Base-by-base conservation (phyloP, 2,797 vertebrate genomes). In the Anabas testudineus region DNA sequence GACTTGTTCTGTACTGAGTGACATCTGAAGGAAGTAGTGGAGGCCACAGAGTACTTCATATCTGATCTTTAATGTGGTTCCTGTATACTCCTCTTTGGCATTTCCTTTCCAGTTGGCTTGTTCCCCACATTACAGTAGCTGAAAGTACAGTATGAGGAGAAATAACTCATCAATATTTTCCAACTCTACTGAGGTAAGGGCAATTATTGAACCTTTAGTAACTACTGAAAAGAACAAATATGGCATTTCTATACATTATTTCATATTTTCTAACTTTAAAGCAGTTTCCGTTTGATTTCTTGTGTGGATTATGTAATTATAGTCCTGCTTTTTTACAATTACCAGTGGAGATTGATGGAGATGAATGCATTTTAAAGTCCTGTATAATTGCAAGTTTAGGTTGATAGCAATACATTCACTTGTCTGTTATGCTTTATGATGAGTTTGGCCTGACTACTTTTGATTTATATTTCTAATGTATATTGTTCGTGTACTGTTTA, bases 181-280 rank as follows among this genome's bases (percentile, higher is more conserved):
- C 73, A 71, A 58, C 81, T 73, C 83, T 67, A 57, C 76, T 0
- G 89, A 93, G 92, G 93, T 94, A 92, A 91, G 88, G 18, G 7
- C 41, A 22, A 26, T 42, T 53, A 43, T 62, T 21, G 2, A 34
- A 45, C 0, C n/a, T 73, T 47, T 59, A 47, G 41, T 1, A 30
- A 51, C 58, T 64, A 19, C 0, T 1, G 1, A 32, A 46, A 48
- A 8, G 7, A 14, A 39, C 8, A 19, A 55, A 51, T 2, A 15
- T 43, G 19, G n/a, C 1, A 3, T 18, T 14, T 19, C 8, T 54
- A 12, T 47, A 4, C n/a, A n/a, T n/a, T n/a, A n/a, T n/a, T n/a
- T n/a, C n/a, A n/a, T n/a, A n/a, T n/a, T 36, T 41, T 30, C 2
- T 14, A 39, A 34, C 34, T 12, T 34, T 10, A 34, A 10, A 24